Percentiles rank a stretch among this genome's conserved stretches.
These are phyloP conservation scores for Shinisaurus crocodilurus DNA, from an alignment of 2,113 vertebrate genomes.

Conservation along the genomic window DNA sequence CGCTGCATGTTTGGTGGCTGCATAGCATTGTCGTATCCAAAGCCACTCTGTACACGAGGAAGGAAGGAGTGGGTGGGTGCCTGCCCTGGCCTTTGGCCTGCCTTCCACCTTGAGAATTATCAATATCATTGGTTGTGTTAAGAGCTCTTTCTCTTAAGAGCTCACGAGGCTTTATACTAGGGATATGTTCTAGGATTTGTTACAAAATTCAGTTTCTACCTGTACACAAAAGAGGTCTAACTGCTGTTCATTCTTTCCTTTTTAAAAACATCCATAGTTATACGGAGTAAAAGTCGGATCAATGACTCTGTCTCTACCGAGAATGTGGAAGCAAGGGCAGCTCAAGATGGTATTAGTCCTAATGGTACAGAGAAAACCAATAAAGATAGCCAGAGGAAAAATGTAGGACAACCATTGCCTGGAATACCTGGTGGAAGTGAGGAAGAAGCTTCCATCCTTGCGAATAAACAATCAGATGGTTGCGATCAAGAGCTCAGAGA, in stretches of 20 bases:
- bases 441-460: conserved; percentile 7
- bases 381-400: conserved; percentile 25
- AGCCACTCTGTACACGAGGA: background rate
- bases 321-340: conserved; percentile 19
- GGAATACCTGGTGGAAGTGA: conserved; percentile 6
- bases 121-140: background rate
- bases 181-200: background rate
- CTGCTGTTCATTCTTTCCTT: background rate
- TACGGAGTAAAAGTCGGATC: conserved; percentile 31
- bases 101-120: background rate
- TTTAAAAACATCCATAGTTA: conserved; percentile 28
- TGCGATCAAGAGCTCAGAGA: background rate
- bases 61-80: background rate
- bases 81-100: background rate
- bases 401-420: background rate
- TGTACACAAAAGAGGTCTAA: background rate
- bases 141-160: background rate
- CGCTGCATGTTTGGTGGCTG: background rate
- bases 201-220: background rate
- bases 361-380: background rate
- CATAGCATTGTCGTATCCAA: background rate
- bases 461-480: conserved; percentile 6
- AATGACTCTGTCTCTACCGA: conserved; percentile 11
- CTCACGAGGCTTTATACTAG: background rate
- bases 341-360: conserved; percentile 28